These are phyloP conservation scores for Drosophila albomicans DNA, from an alignment of 1,140 invertebrate species.

Conservation along the genomic window DNA sequence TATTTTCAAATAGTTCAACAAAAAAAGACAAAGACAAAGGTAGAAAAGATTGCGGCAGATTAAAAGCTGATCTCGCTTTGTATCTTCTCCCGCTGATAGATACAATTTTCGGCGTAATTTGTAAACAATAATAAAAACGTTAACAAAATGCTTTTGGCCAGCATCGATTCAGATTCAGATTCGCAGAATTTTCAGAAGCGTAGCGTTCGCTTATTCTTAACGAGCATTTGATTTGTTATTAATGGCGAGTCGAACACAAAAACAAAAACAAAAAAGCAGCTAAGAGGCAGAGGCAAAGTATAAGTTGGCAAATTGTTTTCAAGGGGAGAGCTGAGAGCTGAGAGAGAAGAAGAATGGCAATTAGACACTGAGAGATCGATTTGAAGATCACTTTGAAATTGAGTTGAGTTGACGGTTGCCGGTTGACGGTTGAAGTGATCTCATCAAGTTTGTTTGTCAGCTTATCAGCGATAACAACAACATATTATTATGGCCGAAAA, in stretches of 20 bases:
- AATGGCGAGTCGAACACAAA: conserved; percentile 46
- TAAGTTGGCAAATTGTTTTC: too few relatives aligned
- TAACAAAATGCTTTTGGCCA: conserved; percentile 18
- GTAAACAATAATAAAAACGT: conserved; percentile 4
- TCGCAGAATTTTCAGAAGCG: conserved; percentile 50
- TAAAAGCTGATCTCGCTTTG: background rate
- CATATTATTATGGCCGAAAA: conserved; percentile 28
- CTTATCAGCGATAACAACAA: conserved; percentile 31
- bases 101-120: conserved; percentile 8
- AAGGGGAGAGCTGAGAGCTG: too few relatives aligned
- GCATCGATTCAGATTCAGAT: conserved; percentile 13
- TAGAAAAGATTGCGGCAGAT: background rate
- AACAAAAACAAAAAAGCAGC: background rate
- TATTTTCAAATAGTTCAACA: too few relatives aligned
- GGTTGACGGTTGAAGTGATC: conserved; percentile 42
- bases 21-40: too few relatives aligned
- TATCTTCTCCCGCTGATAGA: background rate
- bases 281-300: too few relatives aligned
- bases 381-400: background rate
- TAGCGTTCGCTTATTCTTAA: conserved; percentile 43
- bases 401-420: background rate
- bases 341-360: conserved; percentile 11
- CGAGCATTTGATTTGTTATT: conserved; percentile 74
- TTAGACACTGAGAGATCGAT: conserved; percentile 20
- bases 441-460: conserved; percentile 14